Evolutionary conservation across 2,888 invertebrate species (phyloP).

Genomic region (Eupelmus urozonus): DNA sequence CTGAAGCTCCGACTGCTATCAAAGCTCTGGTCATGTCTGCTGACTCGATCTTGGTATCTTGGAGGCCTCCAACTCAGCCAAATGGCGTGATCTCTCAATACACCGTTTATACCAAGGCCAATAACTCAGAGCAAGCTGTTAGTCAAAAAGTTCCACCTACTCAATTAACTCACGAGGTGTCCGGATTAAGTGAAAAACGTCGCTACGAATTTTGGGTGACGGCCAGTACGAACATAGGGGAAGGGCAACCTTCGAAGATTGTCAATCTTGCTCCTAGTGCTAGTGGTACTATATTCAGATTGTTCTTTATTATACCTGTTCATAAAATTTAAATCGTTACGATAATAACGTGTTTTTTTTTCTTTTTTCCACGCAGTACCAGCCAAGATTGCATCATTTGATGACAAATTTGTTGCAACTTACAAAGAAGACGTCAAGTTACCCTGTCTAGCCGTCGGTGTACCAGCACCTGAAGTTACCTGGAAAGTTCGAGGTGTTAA

Average conservation of each 20-base stretch:
- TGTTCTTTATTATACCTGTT: too few species aligned
- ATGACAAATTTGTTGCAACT: conserved; percentile 93
- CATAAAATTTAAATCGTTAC: too few species aligned
- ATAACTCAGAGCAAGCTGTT: conserved; percentile 82
- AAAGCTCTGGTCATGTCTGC: conserved; percentile 95
- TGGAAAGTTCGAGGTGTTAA: conserved; percentile 90
- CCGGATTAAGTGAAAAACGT: conserved; percentile 87
- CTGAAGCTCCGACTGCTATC: conserved; percentile 94
- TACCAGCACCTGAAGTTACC: conserved; percentile 91
- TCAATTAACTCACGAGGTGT: conserved; percentile 92
- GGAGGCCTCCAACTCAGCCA: conserved; percentile 94
- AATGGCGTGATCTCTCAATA: conserved; percentile 96
- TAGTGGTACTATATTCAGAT: too few species aligned
- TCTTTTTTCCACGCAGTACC: conserved; percentile 81
- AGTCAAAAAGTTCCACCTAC: conserved; percentile 89
- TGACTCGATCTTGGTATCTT: conserved; percentile 94
- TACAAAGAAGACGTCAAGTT: conserved; percentile 95
- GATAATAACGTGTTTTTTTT: too few species aligned
- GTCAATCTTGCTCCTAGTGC: conserved; percentile 90
- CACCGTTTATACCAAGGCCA: conserved; percentile 92
- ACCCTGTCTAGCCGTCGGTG: conserved; percentile 94
- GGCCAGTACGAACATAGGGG: conserved; percentile 95
- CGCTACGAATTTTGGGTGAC: conserved; percentile 97
- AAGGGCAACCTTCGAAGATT: conserved; percentile 93
- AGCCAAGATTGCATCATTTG: conserved; percentile 96